These are phyloP conservation scores for Heloderma charlesbogerti DNA, from an alignment of 2,113 vertebrate species.

Conservation along the genomic window DNA sequence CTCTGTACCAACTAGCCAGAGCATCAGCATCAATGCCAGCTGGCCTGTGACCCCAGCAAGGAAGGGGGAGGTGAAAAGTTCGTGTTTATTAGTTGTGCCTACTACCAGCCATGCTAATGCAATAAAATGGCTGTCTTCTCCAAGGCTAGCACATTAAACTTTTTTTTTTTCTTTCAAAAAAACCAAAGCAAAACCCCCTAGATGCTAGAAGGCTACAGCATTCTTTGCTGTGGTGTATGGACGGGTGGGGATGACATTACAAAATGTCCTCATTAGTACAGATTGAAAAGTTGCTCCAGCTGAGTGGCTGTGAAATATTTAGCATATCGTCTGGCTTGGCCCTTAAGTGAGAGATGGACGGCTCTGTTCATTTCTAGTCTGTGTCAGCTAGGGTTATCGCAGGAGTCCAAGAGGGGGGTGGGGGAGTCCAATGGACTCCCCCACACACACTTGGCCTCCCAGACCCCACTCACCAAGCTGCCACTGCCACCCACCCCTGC, in stretches of 20 bases:
- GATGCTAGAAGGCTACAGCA: too few species aligned
- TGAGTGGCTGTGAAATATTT: not conserved
- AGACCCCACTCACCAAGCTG: too few species aligned
- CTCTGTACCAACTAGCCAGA: not conserved
- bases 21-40: not conserved
- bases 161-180: too few species aligned
- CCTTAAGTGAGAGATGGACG: not conserved
- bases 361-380: not conserved
- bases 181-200: not conserved
- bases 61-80: not conserved
- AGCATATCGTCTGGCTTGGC: not conserved
- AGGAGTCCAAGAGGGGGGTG: too few species aligned
- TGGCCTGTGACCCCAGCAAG: not conserved
- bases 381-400: too few species aligned
- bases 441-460: too few species aligned
- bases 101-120: constrained; percentile 3
- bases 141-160: not conserved
- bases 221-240: not conserved
- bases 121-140: not conserved
- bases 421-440: too few species aligned
- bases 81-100: not conserved
- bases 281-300: not conserved
- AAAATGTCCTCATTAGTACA: not conserved
- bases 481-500: too few species aligned
- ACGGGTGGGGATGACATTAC: not conserved